Base-by-base conservation (phyloP, 2,888 invertebrate genomes). In the Apamea anceps region DNA sequence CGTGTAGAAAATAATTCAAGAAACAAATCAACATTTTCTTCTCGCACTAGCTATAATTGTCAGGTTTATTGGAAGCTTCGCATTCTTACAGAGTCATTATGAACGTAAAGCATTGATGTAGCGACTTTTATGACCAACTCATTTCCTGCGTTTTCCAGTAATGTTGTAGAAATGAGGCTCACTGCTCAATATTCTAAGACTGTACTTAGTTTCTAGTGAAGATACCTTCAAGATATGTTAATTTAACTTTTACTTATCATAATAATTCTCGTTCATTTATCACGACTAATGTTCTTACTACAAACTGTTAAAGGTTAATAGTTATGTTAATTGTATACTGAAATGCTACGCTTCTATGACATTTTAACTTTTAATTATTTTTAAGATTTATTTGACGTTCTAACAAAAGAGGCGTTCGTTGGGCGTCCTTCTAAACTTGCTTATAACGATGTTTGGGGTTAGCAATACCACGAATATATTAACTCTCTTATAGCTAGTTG, bases 151-250 rank as follows among this genome's bases (percentile, higher is more conserved):
- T 54, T 42, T 15, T 51, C 37, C 48, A 28, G 32, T 15, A 60
- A 75, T 68, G 51, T 71, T 42, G 84, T 71, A 84, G 71, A 84
- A 84, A 84, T 77, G 51, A 76, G 67, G 63, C 67, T 63, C n/a
- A 74, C 62, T 80, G 72, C 57, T 84, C 66, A 84, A 84, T 84
- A 76, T 84, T 80, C 73, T 75, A 57, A 65, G 45, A 65, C 68
- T 28, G 68, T 75, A 65, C 75, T 54, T 48, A 65, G 72, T 72
- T 82, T 81, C 70, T 75, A 81, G 67, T 70, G 63, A 63, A 77
- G 54, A 77, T 74, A 71, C 63, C 54, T 77, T 71, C 65, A 79
- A 77, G 45, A 76, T 63, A 78, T 73, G 80, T 62, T 60, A 78
- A 81, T 75, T 71, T 21, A 62, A 75, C 67, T 85, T 82, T 79